Percentiles rank a stretch among this genome's conserved stretches.
These are phyloP conservation scores for Amphimallon solstitiale DNA, from an alignment of 2,888 invertebrate species.

Conservation along the genomic window DNA sequence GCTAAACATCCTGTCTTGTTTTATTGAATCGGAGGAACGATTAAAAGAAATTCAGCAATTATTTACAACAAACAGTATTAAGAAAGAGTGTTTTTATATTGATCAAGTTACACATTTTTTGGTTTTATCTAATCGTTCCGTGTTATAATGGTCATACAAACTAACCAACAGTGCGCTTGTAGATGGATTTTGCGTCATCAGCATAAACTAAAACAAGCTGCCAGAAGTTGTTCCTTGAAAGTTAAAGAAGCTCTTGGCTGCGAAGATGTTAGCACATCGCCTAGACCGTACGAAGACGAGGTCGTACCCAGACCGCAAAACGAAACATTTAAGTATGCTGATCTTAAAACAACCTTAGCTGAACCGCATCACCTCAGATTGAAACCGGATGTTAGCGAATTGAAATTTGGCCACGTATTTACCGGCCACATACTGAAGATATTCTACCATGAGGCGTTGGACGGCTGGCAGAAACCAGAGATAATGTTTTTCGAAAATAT, in stretches of 20 bases:
- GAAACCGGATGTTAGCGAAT: constrained; percentile 82
- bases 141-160: constrained; percentile 32
- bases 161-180: constrained; percentile 66
- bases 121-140: background rate
- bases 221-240: constrained; percentile 59
- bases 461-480: constrained; percentile 94
- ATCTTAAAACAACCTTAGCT: constrained; percentile 78
- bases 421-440: constrained; percentile 97
- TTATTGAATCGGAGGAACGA: too few relatives aligned
- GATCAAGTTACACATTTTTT: background rate
- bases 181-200: constrained; percentile 77
- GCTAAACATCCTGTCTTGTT: too few relatives aligned
- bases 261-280: constrained; percentile 47
- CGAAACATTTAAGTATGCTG: constrained; percentile 75
- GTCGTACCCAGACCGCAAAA: constrained; percentile 9
- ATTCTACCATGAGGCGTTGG: constrained; percentile 81
- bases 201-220: constrained; percentile 70
- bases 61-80: background rate
- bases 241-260: constrained; percentile 57
- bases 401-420: constrained; percentile 93
- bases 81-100: constrained; percentile 15
- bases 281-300: constrained; percentile 54
- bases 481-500: constrained; percentile 91
- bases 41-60: too few relatives aligned
- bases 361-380: constrained; percentile 80